Evolutionary conservation across 2,797 vertebrate species (phyloP), one percentile per base, ranked within the genome.

Genomic region (Micrastur ruficollis): DNA sequence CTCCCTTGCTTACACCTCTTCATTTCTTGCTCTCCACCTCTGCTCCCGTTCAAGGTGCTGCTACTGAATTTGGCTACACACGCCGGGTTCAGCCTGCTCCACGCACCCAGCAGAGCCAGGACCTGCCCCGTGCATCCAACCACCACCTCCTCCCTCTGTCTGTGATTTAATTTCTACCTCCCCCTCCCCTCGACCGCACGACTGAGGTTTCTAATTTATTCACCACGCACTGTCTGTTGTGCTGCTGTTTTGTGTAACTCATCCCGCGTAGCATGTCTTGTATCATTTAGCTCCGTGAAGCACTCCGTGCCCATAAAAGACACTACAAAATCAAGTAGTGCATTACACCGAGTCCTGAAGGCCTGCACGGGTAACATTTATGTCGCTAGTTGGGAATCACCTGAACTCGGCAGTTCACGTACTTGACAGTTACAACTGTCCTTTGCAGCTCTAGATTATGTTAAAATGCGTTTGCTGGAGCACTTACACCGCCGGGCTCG

Each of bases 361-460:
- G 87, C 72, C 85, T 75, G 61, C 18, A 1, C 52, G 25, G 86
- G 38, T 8, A 40, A 42, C 19, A 70, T 76, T 94, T 67, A 59
- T 89, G 81, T 13, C 9, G 0, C 66, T 50, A 17, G 4, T 2
- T 46, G 80, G 84, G 95, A 44, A 92, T 95, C 95, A 89, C 96
- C 97, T 70, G 88, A 65, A 55, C 93, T 18, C 6, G 20, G 36
- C 58, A 12, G 15, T 89, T 91, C 94, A 20, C 3, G 1, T 36
- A 67, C 90, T 71, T 85, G 96, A 95, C 92, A 97, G 96, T 52
- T 95, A 93, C 93, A 94, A 19, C 81, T 75, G 93, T 91, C 92
- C 92, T 85, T 13, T 71, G 94, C 76, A 89, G 91, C 93, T 65
- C 88, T 1, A n/a, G 50, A 53, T 58, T 44, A 81, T 3, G 79